Evolutionary conservation across 2,888 invertebrate genomes (phyloP), one percentile per base, ranked within the genome.

Genomic region (Callyntrura sp.): DNA sequence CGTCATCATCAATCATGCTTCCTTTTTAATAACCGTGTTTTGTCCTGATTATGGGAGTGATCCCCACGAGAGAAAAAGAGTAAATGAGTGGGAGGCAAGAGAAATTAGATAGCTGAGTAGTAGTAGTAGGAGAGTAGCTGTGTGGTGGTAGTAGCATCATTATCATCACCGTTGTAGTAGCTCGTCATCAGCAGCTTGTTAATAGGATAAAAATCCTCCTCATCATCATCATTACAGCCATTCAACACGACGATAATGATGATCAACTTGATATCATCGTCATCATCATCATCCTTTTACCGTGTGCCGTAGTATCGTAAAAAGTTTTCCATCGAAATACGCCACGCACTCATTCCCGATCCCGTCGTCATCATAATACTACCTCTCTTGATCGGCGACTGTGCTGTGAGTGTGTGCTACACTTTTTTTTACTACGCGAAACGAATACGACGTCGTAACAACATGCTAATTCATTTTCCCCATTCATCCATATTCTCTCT

Each of bases 391-490:
- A n/a, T n/a, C n/a, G n/a, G n/a, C n/a, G n/a, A n/a, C n/a, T n/a
- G n/a, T n/a, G n/a, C n/a, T n/a, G n/a, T n/a, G n/a, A n/a, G n/a
- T n/a, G n/a, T n/a, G n/a, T n/a, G n/a, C n/a, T n/a, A 51, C 51
- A 51, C 17, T 17, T 14, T 65, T 2, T 65, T 12, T 0, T 25
- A 35, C n/a, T 17, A 9, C 35, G 25, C 28, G 28, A 28, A 25
- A 28, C 20, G 14, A 25, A 14, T 4, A 25, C n/a, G 65, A 65
- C 35, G 28, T n/a, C 65, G 65, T 28, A 65, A 65, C 65, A 60
- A n/a, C n/a, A 65, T 65, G 65, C 65, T 65, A 65, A 65, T 65
- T 65, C 65, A 65, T 65, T 65, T 65, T 35, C 28, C 35, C 35
- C 65, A 65, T 65, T 65, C 65, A 65, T 65, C 23, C 62, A 25